Evolutionary conservation across 2,797 vertebrate species (phyloP).

Genomic region (Moxostoma hubbsi): DNA sequence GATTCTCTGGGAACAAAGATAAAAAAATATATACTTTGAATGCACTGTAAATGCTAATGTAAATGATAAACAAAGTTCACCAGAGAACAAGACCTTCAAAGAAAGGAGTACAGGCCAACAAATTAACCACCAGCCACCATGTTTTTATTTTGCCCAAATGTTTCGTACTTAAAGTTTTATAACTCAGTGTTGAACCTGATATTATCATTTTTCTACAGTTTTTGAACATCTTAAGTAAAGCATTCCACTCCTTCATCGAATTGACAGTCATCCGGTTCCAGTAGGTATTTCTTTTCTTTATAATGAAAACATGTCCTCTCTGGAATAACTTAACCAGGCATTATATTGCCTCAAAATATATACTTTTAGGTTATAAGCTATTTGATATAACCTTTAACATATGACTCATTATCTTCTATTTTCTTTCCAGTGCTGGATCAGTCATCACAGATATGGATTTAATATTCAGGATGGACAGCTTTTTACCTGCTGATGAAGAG

Average conservation of each 20-base stretch:
- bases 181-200: neutral
- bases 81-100: too few species aligned
- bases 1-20: too few species aligned
- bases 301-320: neutral
- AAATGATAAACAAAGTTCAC: too few species aligned
- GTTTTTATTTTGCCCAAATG: too few species aligned
- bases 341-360: too few species aligned
- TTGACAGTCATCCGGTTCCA: neutral
- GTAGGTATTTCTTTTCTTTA: slow-evolving; percentile 2
- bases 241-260: neutral
- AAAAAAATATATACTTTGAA: too few species aligned
- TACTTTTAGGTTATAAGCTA: too few species aligned
- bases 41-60: too few species aligned
- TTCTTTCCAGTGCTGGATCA: slow-evolving; percentile 23
- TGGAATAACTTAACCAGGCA: too few species aligned
- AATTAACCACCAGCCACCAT: too few species aligned
- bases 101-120: too few species aligned
- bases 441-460: slow-evolving; percentile 29
- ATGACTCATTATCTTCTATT: neutral
- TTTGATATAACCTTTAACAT: neutral
- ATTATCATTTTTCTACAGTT: slow-evolving; percentile 29
- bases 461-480: neutral
- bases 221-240: neutral
- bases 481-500: neutral
- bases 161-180: neutral